These are phyloP conservation scores for Pelagia noctiluca DNA, from an alignment of 30 jellyfish, hydroid and myxozoan species.

Conservation along the genomic window DNA sequence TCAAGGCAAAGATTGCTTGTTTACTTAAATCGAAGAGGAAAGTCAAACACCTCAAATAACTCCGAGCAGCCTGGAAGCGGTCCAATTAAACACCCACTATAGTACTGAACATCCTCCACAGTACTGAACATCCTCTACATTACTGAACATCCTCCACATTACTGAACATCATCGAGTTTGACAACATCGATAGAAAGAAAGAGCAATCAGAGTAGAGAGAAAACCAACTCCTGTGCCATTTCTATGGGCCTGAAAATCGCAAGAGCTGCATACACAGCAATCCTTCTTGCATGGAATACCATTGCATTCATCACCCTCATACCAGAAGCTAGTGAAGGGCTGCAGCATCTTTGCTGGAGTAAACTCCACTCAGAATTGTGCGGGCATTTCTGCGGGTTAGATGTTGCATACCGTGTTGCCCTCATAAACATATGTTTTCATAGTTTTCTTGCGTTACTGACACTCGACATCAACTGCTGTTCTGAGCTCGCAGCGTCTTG, in stretches of 20 bases:
- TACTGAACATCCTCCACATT: too few relatives aligned
- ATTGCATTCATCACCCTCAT: conserved; percentile 59
- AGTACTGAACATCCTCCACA: too few relatives aligned
- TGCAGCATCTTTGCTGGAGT: conserved; percentile 63
- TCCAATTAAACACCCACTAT: too few relatives aligned
- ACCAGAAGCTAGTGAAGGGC: conserved; percentile 65
- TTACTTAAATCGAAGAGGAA: too few relatives aligned
- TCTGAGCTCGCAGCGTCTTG: conserved; percentile 35
- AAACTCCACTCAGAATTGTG: conserved; percentile 55
- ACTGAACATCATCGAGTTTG: too few relatives aligned
- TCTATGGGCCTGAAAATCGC: conserved; percentile 68
- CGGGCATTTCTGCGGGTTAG: conserved; percentile 79
- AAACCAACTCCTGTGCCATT: not conserved
- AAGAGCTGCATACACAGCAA: conserved; percentile 24
- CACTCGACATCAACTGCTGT: conserved; percentile 64
- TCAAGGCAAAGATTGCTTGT: too few relatives aligned
- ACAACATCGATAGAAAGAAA: too few relatives aligned
- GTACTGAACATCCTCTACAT: too few relatives aligned
- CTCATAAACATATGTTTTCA: conserved; percentile 58
- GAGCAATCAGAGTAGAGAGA: too few relatives aligned
- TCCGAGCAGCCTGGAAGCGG: too few relatives aligned
- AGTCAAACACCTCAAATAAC: too few relatives aligned
- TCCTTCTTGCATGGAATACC: conserved; percentile 53
- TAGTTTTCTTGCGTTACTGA: conserved; percentile 35
- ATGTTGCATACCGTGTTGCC: conserved; percentile 88